These are phyloP conservation scores for Eristalis arbustorum DNA, from an alignment of 2,888 invertebrate species.

Conservation along the genomic window DNA sequence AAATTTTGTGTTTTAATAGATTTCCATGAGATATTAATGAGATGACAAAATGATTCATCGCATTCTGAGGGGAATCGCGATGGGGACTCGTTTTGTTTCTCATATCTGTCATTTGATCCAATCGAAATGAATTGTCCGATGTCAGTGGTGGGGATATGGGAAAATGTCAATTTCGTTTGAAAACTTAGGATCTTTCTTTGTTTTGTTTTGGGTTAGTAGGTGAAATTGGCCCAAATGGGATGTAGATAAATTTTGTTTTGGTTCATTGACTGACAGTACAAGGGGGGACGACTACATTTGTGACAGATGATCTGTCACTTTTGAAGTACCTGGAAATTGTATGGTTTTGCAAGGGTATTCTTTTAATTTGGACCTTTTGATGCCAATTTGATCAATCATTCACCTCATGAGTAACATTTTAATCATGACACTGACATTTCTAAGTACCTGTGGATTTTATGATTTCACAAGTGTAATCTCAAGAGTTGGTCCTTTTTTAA, in stretches of 20 bases:
- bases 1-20: slow-evolving; percentile 29
- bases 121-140: not conserved
- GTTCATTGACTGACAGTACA: not conserved
- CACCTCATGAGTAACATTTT: too few species aligned
- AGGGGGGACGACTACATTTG: not conserved
- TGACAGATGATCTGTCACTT: not conserved
- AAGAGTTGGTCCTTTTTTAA: too few species aligned
- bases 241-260: not conserved
- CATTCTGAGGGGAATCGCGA: slow-evolving; percentile 2
- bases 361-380: not conserved
- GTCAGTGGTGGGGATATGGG: not conserved
- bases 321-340: not conserved
- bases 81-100: slow-evolving; percentile 16
- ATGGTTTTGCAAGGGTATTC: not conserved
- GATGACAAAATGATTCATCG: slow-evolving; percentile 46
- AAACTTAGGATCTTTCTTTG: not conserved
- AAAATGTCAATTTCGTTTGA: slow-evolving; percentile 41
- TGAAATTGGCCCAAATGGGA: not conserved
- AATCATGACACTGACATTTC: too few species aligned
- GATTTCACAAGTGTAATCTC: too few species aligned
- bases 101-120: slow-evolving; percentile 23
- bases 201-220: slow-evolving; percentile 22
- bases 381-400: not conserved
- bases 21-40: slow-evolving; percentile 35
- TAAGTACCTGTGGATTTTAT: too few species aligned